Evolutionary conservation across 2,797 vertebrate genomes (phyloP), one percentile per base, ranked within the genome.

Genomic region (Sebastes matsubarae): DNA sequence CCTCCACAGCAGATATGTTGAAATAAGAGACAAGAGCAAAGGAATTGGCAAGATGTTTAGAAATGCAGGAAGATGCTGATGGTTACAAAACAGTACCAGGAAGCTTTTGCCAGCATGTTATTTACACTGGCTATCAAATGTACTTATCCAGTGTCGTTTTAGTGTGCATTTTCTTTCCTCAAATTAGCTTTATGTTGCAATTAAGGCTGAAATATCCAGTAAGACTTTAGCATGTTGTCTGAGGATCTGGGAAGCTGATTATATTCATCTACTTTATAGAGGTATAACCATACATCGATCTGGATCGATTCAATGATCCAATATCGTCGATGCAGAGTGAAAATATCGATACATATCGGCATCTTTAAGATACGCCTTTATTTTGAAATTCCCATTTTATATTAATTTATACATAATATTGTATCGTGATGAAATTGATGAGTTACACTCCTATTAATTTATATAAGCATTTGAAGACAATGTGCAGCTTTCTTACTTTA

Each of bases 1-100:
- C 80, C 32, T 68, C 64, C 60, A 60, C 66, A 83, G 86, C 82
- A 68, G 67, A 82, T 76, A 10, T 42, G 55, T 50, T 54, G 54
- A 75, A 80, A 86, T 55, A 66, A 34, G 73, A 87, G 61, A 86
- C 27, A 20, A 58, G 61, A 8, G 25, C 38, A 70, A 34, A 63
- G 14, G 11, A 79, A 68, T 9, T 75, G 57, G 67, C 54, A 64
- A 57, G 32, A 34, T 32, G 30, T 68, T 52, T 65, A 24, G 36
- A 70, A 64, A 70, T 61, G 55, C 14, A 7, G 27, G 63, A 80
- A 78, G 65, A 69, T 2, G 78, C 68, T 24, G 69, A 83, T 2
- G 13, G 25, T 13, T 68, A 3, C 18, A 60, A 30, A 77, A 65
- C 36, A 8, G n/a, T 25, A 64, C 12, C 63, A 57, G 70, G 46